Base-by-base conservation (phyloP, 2,113 vertebrate species). In the Gorsachius goisagi region DNA sequence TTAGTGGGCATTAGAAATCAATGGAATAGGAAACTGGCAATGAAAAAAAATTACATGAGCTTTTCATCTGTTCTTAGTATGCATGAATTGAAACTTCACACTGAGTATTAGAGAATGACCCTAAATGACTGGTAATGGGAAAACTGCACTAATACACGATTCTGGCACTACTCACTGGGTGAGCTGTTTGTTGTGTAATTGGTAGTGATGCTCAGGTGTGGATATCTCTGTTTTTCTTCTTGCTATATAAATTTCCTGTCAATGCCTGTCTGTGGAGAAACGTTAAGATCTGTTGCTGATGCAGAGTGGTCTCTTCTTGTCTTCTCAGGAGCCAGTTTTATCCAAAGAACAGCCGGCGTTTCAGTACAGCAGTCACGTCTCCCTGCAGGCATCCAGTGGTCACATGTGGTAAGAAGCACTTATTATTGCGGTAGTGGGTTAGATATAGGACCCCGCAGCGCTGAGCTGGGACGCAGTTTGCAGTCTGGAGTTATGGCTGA, bases 301-400 rank as follows among this genome's bases (percentile, higher is more conserved):
- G 35, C 32, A 56, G 56, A 35, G 5, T 20, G 84, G 20, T 93
- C 20, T 93, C 50, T 90, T 64, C 39, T 75, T 93, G 39, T 59
- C 17, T 97, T 79, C 67, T 23, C 96, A 99, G 99, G 99, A 99
- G 92, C 99, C 99, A 6, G 99, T 99, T 93, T 97, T 99, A 83
- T 99, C 99, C 50, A 99, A 99, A 98, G 99, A 99, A 67, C 99
- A 99, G 97, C 99, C 99, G 2, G 99, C 99, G 1, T 99, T 99
- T 98, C 99, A 99, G 97, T 99, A 99, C 93, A 99, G 99, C 98
- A 99, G 99, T 97, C 99, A 99, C 2, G 99, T 99, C 89, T 99
- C 99, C 84, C 97, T 99, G 93, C 99, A 99, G 86, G 99, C 99
- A 27, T 99, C 99, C 92, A 99, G 99, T 44, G 99, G 99, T 73